Percentiles rank a stretch among this genome's conserved stretches.
Conservation (phyloP, 2,888 invertebrate genomes). For the Drosophila suboccidentalis region DNA sequence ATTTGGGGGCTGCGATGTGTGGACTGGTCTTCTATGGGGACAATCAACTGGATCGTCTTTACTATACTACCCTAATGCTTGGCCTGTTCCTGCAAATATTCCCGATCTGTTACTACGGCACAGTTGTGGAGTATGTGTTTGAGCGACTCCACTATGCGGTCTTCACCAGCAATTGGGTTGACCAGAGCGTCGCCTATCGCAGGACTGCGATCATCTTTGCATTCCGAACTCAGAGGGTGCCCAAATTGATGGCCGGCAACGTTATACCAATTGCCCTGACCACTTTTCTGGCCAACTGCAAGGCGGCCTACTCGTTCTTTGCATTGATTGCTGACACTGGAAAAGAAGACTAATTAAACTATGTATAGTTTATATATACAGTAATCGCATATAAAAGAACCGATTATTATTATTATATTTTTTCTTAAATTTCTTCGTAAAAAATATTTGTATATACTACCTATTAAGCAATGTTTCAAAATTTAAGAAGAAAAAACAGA, state of each 20-base stretch:
- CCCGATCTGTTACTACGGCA: constrained; percentile 62
- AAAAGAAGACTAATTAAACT: background rate
- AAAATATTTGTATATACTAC: too few relatives aligned
- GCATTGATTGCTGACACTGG: constrained; percentile 52
- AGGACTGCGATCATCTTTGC: constrained; percentile 41
- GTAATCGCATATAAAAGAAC: too few relatives aligned
- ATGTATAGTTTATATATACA: background rate
- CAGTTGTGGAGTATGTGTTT: constrained; percentile 38
- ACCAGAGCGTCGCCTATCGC: constrained; percentile 50
- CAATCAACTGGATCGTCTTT: constrained; percentile 23
- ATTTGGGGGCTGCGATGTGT: constrained; percentile 46
- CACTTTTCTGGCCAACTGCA: constrained; percentile 63
- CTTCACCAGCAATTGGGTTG: constrained; percentile 63
- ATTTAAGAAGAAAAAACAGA: too few relatives aligned
- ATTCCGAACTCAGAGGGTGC: constrained; percentile 41
- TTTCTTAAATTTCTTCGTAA: too few relatives aligned
- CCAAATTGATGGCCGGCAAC: constrained; percentile 50
- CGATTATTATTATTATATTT: too few relatives aligned
- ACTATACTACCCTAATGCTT: constrained; percentile 26
- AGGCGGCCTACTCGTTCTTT: constrained; percentile 69
- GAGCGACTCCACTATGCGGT: constrained; percentile 42
- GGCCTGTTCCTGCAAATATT: constrained; percentile 48
- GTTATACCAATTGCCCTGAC: constrained; percentile 57
- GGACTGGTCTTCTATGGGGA: constrained; percentile 52
- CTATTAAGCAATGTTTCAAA: too few relatives aligned